A percentile compares a stretch with the other conserved stretches of the same genome.
phyloP scores from a whole-genome alignment of 2,888 invertebrate species.

The Halictus ligatus region DNA sequence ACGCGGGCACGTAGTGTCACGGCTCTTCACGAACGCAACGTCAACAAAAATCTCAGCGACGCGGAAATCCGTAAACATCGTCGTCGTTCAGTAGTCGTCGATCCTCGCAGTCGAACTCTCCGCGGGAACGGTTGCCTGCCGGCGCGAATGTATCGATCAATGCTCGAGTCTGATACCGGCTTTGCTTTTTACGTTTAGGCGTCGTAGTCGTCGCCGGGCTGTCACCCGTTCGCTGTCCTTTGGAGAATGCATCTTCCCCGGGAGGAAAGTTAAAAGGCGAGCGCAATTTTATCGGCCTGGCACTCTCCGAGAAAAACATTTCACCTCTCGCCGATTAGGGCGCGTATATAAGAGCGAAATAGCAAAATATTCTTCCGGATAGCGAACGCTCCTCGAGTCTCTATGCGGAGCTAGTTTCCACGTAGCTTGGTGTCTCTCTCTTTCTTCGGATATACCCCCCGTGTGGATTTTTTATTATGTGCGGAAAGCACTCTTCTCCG shows the following conservation, averaged over 20 bases:
- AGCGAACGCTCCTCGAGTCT: neutral
- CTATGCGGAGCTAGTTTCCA: neutral
- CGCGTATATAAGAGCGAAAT: neutral
- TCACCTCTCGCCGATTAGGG: constrained; percentile 33
- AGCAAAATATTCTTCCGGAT: neutral
- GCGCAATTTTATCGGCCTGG: constrained; percentile 32
- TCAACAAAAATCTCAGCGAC: neutral
- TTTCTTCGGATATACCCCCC: neutral
- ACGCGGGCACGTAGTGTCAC: neutral
- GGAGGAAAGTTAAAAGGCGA: constrained; percentile 29
- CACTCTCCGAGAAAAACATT: constrained; percentile 20
- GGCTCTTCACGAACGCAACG: neutral
- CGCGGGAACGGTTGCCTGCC: constrained; percentile 34
- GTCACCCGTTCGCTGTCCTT: constrained; percentile 21
- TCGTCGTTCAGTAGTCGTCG: constrained; percentile 6
- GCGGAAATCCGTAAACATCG: constrained; percentile 7
- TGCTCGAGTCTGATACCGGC: constrained; percentile 39
- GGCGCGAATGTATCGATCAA: constrained; percentile 54
- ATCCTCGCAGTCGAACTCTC: constrained; percentile 22
- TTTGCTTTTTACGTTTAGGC: constrained; percentile 27
- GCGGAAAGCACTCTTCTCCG: neutral
- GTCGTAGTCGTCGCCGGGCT: neutral
- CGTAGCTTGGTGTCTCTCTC: neutral
- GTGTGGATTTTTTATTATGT: neutral
- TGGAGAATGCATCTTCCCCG: neutral